Evolutionary conservation across 1,140 invertebrate species (phyloP), one percentile per base, ranked within the genome.

Genomic region (Drosophila lini): DNA sequence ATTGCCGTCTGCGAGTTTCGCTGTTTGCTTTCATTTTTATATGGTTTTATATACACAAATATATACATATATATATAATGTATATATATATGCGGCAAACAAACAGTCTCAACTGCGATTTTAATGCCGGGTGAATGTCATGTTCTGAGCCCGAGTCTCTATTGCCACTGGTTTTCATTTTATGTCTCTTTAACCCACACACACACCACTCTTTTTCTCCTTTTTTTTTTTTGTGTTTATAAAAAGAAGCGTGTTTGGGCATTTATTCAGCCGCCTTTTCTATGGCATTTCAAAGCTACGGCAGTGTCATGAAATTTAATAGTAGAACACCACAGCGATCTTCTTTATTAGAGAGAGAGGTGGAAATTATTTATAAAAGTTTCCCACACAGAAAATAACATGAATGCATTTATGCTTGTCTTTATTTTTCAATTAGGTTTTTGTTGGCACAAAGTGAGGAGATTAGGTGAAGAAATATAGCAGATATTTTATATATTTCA

Each of bases 91-190:
- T 61, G 38, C 52, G 63, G 41, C 55, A 45, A 61, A 57, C 56
- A 73, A 65, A 69, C 55, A 53, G 50, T 53, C 50, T 36, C 50
- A 50, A 56, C 56, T 48, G 78, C 82, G 79, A 81, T 85, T 85
- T 85, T 85, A 85, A 81, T 75, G 82, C 61, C 78, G 82, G 81
- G 82, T 85, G 82, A 85, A 85, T 85, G 82, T 85, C 82, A 82
- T 75, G 81, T 86, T 81, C 78, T 86, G 42, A 59, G 77, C 42
- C 81, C 48, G 59, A 65, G 63, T 45, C 41, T 50, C 55, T 47
- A 52, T 45, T 42, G 82, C 81, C 68, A 85, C 81, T 85, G 81
- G 78, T 85, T 86, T 86, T 81, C 82, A 74, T 81, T 81, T 81
- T 81, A 81, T 73, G 77, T 74, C 52, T 63, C 58, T 63, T 67